phyloP scores from a whole-genome alignment of 2,797 vertebrate species.

The Melanotaenia parkinsoni region DNA sequence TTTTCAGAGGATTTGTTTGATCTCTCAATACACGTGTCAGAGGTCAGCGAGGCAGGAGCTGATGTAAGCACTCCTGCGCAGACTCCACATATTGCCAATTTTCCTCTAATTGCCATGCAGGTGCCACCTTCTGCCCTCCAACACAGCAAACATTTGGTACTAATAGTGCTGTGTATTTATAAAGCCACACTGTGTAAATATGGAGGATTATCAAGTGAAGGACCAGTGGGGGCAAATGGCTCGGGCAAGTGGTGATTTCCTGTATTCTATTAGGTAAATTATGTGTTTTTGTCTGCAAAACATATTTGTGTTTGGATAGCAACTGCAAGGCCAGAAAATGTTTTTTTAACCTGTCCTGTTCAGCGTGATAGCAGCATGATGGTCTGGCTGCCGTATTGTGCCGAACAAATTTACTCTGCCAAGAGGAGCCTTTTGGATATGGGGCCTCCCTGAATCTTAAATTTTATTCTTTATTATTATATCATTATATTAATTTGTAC shows the following conservation, averaged over 20 bases:
- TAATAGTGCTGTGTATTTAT: constrained; percentile 50
- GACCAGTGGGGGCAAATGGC: constrained; percentile 57
- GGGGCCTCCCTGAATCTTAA: too few species aligned
- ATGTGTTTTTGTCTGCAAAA: constrained; percentile 58
- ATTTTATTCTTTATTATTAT: too few species aligned
- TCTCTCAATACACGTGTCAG: constrained; percentile 70
- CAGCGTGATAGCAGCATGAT: too few species aligned
- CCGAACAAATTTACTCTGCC: too few species aligned
- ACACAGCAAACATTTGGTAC: constrained; percentile 68
- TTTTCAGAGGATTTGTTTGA: constrained; percentile 65
- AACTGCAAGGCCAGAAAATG: constrained; percentile 31
- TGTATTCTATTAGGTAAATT: constrained; percentile 61
- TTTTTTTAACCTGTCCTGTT: neutral
- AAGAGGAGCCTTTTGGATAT: too few species aligned
- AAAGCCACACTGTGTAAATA: constrained; percentile 59
- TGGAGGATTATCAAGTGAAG: constrained; percentile 38
- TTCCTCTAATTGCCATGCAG: constrained; percentile 73
- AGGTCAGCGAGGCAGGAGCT: constrained; percentile 70
- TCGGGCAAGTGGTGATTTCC: constrained; percentile 74
- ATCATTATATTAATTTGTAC: too few species aligned
- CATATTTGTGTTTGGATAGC: constrained; percentile 45
- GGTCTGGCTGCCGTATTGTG: too few species aligned
- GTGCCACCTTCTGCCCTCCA: constrained; percentile 65
- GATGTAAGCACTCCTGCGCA: constrained; percentile 69
- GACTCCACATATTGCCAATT: constrained; percentile 68